phyloP scores from a whole-genome alignment of 2,888 invertebrate genomes.

The Luffia ferchaultella region DNA sequence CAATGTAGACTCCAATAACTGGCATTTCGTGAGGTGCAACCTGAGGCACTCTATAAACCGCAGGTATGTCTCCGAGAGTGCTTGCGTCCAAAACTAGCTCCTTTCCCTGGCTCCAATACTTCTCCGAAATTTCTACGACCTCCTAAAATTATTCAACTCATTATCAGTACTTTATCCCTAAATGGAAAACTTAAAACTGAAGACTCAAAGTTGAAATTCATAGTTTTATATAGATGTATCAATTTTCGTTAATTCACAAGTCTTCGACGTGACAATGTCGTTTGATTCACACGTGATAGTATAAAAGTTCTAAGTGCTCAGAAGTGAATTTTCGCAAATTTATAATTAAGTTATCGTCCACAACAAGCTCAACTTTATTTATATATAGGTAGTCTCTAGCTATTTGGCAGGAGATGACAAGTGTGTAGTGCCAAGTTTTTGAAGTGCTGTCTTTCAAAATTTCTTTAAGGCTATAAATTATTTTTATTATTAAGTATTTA shows the following conservation, averaged over 20 bases:
- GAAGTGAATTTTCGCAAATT: no score
- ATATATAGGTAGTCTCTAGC: no score
- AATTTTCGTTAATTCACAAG: background rate
- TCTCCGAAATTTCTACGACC: constrained; percentile 27
- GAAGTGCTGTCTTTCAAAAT: no score
- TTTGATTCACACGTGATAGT: no score
- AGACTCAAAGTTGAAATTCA: background rate
- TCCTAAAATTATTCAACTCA: constrained; percentile 28
- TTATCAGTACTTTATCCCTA: background rate
- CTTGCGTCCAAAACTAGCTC: constrained; percentile 65
- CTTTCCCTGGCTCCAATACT: constrained; percentile 36
- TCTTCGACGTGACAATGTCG: background rate
- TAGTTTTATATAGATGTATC: background rate
- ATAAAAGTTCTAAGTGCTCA: no score
- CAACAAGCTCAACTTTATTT: no score
- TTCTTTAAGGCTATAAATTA: no score
- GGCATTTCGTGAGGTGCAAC: constrained; percentile 71
- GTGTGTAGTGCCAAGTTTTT: no score
- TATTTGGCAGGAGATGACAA: no score
- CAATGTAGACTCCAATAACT: constrained; percentile 76
- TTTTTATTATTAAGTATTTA: no score
- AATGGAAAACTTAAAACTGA: background rate
- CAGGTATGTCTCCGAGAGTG: constrained; percentile 71
- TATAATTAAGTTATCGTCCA: no score
- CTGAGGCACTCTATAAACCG: constrained; percentile 68